Percentiles rank a stretch among this genome's conserved stretches.
Evolutionary conservation across 2,888 invertebrate species (phyloP).

Genomic region (Drosophila macrothrix): DNA sequence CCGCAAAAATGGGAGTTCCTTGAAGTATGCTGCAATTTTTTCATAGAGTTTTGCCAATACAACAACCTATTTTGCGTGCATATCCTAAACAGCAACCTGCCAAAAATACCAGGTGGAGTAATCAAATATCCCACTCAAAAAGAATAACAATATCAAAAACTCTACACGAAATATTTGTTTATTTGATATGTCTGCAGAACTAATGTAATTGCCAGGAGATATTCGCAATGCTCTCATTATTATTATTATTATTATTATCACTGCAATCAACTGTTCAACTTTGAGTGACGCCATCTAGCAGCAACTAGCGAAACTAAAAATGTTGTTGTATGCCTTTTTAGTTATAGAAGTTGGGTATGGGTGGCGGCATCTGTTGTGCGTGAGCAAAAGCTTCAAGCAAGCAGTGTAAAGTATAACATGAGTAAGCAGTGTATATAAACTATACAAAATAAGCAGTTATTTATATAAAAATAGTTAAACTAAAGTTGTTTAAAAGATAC

Average conservation of each 20-base stretch:
- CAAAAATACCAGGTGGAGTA: not conserved
- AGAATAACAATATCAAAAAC: not conserved
- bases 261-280: not conserved
- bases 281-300: not conserved
- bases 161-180: not conserved
- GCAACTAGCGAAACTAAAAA: not conserved
- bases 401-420: not conserved
- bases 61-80: too few relatives aligned
- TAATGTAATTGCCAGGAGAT: not conserved
- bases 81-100: not conserved
- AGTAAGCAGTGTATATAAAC: conserved; percentile 4
- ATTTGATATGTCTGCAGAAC: not conserved
- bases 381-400: not conserved
- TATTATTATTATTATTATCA: not conserved
- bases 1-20: too few relatives aligned
- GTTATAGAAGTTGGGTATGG: rapidly evolving
- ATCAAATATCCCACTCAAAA: not conserved
- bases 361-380: conserved; percentile 5
- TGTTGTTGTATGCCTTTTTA: not conserved
- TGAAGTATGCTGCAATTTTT: not conserved
- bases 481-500: not conserved
- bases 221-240: not conserved
- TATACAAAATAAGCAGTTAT: not conserved
- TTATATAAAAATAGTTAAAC: not conserved
- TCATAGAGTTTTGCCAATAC: too few relatives aligned